Evolutionary conservation across 2,113 vertebrate genomes (phyloP), one percentile per base, ranked within the genome.

Genomic region (Macquaria australasica): DNA sequence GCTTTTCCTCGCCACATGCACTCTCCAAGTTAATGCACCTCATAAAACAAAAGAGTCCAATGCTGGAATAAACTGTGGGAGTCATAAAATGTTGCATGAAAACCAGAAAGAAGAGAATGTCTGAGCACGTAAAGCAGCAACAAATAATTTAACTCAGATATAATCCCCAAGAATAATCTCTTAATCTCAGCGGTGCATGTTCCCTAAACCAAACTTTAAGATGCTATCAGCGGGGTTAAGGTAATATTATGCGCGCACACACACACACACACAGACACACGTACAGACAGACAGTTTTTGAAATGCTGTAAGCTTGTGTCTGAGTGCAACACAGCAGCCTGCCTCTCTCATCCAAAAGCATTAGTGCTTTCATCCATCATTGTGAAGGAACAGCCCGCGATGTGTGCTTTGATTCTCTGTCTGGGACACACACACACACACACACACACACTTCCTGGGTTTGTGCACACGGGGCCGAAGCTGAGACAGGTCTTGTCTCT

Each of bases 331-430:
- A 18, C 7, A 58, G 76, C 21, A 16, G 23, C 56, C 73, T 60
- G 76, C 73, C 75, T 74, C 62, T 59, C 84, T 84, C 68, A 66
- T 88, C 89, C 21, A 21, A 87, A 89, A 78, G 77, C 83, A 88
- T 89, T 82, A 80, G 73, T 15, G 45, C 79, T 87, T 87, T 88
- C 77, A 88, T 82, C 75, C 66, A 51, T 87, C 64, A 87, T 62
- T 59, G 58, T 77, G 74, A 90, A 28, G 77, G 74, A 83, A 83
- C 68, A 79, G 41, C 23, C 51, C 7, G 0, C 74, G 23, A 84
- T 79, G 79, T 75, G 74, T 39, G 63, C 66, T 80, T 68, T 78
- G 78, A 88, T 80, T 72, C 63, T 70, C 63, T 48, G 76, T 72
- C 56, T 62, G 25, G 31, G 67, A 81, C 69, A 72, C 82, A 78